A percentile compares a stretch with the other conserved stretches of the same genome.
These are phyloP conservation scores for Drosophila tanythrix DNA, from an alignment of 2,888 invertebrate species.

Conservation along the genomic window DNA sequence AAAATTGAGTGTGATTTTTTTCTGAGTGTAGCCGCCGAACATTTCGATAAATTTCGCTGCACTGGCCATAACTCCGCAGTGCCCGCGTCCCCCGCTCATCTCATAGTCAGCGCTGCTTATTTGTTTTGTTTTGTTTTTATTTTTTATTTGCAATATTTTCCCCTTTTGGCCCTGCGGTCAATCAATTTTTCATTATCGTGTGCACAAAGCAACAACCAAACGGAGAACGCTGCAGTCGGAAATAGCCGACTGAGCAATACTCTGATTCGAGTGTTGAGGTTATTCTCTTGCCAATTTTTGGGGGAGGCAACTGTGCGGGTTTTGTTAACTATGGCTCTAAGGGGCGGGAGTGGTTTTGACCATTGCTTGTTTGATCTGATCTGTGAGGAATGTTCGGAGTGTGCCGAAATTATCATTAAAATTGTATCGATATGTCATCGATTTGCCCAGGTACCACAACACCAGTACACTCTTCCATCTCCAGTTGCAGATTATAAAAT, in stretches of 20 bases:
- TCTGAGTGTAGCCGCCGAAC: neutral
- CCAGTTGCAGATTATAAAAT: neutral
- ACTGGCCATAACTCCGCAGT: neutral
- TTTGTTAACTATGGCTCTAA: neutral
- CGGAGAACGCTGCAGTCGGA: no score
- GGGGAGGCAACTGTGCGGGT: neutral
- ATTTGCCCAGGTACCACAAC: neutral
- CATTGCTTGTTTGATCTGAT: neutral
- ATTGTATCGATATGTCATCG: neutral
- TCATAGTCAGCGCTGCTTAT: neutral
- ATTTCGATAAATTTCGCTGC: neutral
- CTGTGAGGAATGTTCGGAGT: neutral
- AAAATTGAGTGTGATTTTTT: rapidly evolving
- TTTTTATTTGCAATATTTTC: conserved; percentile 49
- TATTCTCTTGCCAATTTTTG: neutral
- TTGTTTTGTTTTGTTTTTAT: conserved; percentile 3
- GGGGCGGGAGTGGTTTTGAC: neutral
- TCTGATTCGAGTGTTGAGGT: neutral
- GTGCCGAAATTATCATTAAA: neutral
- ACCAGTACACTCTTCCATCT: neutral
- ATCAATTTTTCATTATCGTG: conserved; percentile 73
- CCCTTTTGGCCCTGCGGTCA: conserved; percentile 66
- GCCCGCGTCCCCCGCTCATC: neutral
- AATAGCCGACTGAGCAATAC: neutral
- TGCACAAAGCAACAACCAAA: conserved; percentile 34